Base-by-base conservation (phyloP, 2,113 vertebrate genomes). In the Semicossyphus pulcher region DNA sequence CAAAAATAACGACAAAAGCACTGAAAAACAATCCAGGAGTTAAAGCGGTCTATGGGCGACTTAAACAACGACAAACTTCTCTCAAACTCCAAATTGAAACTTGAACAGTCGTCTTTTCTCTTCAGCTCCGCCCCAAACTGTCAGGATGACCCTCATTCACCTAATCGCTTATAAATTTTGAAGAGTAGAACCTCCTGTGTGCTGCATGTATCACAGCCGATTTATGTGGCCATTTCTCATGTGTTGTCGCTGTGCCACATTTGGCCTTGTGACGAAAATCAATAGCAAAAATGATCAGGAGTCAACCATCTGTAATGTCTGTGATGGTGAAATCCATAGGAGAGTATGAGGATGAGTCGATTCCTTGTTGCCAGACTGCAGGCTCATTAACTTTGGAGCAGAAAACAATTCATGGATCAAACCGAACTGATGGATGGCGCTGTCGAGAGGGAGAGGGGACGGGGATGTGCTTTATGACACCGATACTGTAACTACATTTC, bases 261-360 rank as follows among this genome's bases (percentile, higher is more conserved):
- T 85, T 69, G 87, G 89, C 87, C 87, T 88, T 81, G 84, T 72
- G 68, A 58, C 21, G 9, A 74, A 81, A 87, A 89, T 92, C 87
- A 25, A 91, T 90, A 66, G 25, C 42, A 62, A 53, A 84, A 89
- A 85, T 82, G 78, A 93, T 90, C 78, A 76, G 67, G 60, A 85
- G 79, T 78, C 69, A 72, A 71, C 74, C 82, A 76, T 86, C 76
- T 87, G 88, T 83, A 71, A 74, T 80, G 81, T 76, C 45, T 72
- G 64, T 20, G 76, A 63, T 67, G 57, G 53, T 56, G 72, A 76
- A 80, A 84, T 82, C 83, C 63, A 82, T 78, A 20, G 71, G 52
- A 16, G 73, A 32, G 41, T 37, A 68, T 72, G 80, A 52, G 83
- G 73, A 83, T 52, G 73, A 87, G 88, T 87, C 85, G 83, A 87